Evolutionary conservation across 2,797 vertebrate species (phyloP).

Genomic region (Bufotes viridis): DNA sequence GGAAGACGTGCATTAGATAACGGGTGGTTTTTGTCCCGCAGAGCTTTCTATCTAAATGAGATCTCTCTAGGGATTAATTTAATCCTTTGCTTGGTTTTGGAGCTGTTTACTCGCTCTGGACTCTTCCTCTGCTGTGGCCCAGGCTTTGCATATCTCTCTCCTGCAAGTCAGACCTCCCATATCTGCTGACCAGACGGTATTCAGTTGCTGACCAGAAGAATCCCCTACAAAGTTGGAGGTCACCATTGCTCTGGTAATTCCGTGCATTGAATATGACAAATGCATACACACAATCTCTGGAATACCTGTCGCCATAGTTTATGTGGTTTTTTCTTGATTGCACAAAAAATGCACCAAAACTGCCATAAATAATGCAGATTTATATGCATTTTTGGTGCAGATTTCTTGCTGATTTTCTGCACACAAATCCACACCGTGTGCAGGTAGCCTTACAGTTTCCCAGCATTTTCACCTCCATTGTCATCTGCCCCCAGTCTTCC

Average conservation of each 20-base stretch:
- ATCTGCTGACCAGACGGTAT: background rate
- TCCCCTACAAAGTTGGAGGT: background rate
- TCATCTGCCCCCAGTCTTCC: too few species aligned
- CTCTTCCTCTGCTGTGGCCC: background rate
- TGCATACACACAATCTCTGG: too few species aligned
- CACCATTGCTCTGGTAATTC: background rate
- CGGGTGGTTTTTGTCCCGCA: slow-evolving; percentile 4
- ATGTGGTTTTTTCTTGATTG: too few species aligned
- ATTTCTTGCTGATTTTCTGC: too few species aligned
- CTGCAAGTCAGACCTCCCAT: background rate
- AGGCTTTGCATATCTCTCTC: background rate
- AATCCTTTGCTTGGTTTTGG: slow-evolving; percentile 3
- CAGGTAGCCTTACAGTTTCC: too few species aligned
- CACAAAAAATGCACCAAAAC: too few species aligned
- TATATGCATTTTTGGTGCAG: too few species aligned
- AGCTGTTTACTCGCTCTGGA: background rate
- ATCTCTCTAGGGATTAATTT: slow-evolving; percentile 28
- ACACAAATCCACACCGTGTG: too few species aligned
- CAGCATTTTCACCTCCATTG: too few species aligned
- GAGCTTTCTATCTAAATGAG: slow-evolving; percentile 38
- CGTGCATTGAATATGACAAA: too few species aligned
- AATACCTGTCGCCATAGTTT: too few species aligned
- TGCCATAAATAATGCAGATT: too few species aligned
- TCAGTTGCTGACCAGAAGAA: background rate
- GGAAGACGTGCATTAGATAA: slow-evolving; percentile 10